Base-by-base conservation (phyloP, 2,797 vertebrate genomes). In the Pantherophis alleghaniensis region DNA sequence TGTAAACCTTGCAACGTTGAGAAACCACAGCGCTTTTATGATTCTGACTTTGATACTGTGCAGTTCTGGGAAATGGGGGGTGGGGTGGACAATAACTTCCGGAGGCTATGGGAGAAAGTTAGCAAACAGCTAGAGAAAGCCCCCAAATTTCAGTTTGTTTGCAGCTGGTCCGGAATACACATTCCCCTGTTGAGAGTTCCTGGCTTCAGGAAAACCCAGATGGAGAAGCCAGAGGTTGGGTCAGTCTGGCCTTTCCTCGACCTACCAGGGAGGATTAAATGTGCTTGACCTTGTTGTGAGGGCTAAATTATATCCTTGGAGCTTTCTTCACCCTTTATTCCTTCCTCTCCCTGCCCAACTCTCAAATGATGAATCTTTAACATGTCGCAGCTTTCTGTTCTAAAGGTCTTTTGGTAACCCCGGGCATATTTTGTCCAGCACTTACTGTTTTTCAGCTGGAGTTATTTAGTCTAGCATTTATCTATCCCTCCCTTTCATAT, bases 171-270 rank as follows among this genome's bases (percentile, higher is more conserved):
- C 93, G 92, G 94, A 96, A 95, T 96, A 96, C 95, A 97, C 96
- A 96, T 96, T 97, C 96, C 97, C 96, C 96, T 97, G 97, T 97
- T 97, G 94, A 97, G 96, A 97, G 94, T 94, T 95, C 96, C 97
- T 97, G 93, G 92, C 96, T 96, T 96, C 93, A 95, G 95, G 96
- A 90, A 90, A 94, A 95, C 95, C 97, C 96, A 97, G 96, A 97
- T 97, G 96, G 96, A 95, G 95, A 97, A 94, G 95, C 96, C 95
- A 94, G 95, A 94, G 97, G 96, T 97, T 97, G 97, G 96, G 96
- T 95, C 91, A 95, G 96, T 95, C 96, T 97, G 96, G 97, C 96
- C 95, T 97, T 90, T 74, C 95, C 96, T 95, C 97, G 97, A 98
- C 97, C 97, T 97, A 95, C 97, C 94, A 87, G 95, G 88, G 94